These are phyloP conservation scores for Drosophila arizonae DNA, from an alignment of 1,140 invertebrate genomes.

Conservation along the genomic window DNA sequence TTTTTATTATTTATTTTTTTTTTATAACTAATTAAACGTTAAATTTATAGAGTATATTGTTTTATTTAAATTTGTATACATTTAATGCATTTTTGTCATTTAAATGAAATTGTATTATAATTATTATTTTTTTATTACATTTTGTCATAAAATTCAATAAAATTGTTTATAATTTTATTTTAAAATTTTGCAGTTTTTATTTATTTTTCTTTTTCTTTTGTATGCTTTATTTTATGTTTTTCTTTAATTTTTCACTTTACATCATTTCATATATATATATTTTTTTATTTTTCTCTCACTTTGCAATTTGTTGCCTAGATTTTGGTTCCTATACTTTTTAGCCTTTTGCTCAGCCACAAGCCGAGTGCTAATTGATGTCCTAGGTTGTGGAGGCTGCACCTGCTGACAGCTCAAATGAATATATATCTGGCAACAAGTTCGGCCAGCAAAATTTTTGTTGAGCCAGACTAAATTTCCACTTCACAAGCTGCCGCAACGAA, in stretches of 20 bases:
- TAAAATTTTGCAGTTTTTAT: no score
- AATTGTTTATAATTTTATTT: no score
- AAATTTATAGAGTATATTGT: neutral
- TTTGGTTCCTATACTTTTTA: neutral
- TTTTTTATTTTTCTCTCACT: no score
- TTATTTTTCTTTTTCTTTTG: neutral
- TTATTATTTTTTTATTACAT: no score
- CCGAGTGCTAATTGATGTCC: conserved; percentile 36
- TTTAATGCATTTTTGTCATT: neutral
- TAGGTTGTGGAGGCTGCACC: no score
- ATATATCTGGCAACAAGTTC: conserved; percentile 44
- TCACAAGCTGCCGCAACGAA: neutral
- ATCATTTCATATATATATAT: neutral
- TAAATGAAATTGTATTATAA: neutral
- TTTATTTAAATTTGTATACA: neutral
- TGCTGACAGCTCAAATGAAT: neutral
- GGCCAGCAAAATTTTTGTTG: conserved; percentile 13
- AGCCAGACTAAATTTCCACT: conserved; percentile 20
- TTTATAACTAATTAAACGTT: neutral
- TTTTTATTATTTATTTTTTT: neutral
- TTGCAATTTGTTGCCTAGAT: conserved; percentile 7
- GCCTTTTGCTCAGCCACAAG: neutral
- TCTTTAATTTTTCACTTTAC: neutral
- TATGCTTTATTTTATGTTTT: neutral
- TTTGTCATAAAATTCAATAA: no score